phyloP scores from a whole-genome alignment of 2,113 vertebrate species.

The Balaeniceps rex region DNA sequence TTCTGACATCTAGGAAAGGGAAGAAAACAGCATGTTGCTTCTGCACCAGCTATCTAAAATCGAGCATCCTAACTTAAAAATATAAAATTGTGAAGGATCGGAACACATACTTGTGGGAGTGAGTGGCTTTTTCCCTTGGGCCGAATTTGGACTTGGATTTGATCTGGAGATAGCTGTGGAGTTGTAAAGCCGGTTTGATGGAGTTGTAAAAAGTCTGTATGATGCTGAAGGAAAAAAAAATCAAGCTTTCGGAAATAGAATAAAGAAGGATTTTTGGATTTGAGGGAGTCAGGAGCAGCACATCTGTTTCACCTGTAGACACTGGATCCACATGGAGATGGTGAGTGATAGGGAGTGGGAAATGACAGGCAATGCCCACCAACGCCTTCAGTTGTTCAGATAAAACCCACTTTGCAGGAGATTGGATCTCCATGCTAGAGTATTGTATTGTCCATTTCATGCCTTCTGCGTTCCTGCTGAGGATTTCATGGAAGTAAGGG shows the following conservation, averaged over 20 bases:
- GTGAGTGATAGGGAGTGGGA: neutral
- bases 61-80: neutral
- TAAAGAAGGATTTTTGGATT: neutral
- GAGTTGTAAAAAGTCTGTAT: neutral
- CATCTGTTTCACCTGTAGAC: neutral
- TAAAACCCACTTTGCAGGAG: neutral
- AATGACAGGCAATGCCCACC: neutral
- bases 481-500: neutral
- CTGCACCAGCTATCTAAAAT: neutral
- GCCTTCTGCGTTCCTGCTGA: neutral
- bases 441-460: neutral
- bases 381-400: accelerated
- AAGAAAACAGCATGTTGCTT: neutral
- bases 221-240: neutral
- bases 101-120: neutral
- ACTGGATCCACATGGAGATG: neutral
- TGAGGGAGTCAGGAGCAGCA: neutral
- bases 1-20: neutral
- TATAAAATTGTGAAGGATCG: neutral
- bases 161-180: neutral
- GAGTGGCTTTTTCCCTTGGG: neutral
- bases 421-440: neutral
- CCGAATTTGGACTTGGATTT: neutral
- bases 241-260: neutral
- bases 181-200: neutral